Evolutionary conservation across 2,888 invertebrate genomes (phyloP), one percentile per base, ranked within the genome.

Genomic region (Caprella mutica): DNA sequence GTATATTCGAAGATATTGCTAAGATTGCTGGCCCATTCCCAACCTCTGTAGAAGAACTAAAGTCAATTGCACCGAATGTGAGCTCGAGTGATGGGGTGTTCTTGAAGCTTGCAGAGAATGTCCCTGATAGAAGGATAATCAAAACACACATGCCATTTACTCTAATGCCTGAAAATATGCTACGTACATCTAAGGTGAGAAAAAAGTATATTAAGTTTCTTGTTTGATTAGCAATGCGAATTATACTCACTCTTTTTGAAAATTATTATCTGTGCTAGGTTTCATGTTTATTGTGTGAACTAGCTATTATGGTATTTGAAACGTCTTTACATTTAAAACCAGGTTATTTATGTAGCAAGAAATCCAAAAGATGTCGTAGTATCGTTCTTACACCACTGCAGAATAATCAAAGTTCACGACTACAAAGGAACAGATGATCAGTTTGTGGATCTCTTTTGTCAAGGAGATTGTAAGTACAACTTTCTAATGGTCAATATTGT

Each of bases 361-460:
- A 86, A 90, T 73, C 88, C 90, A 0, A 84, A 86, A 71, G 90
- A 91, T 71, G 85, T 87, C 0, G 82, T 81, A 0, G 85, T 89
- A 0, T 90, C 90, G 0, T 88, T 81, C 72, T 91, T 83, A 68
- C 82, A 87, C 70, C 78, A 88, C 43, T 85, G 85, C 71, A 79
- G 77, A 58, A 74, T 85, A 53, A 77, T 87, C 30, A 67, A 65
- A 8, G 19, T 39, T n/a, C 85, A 87, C 48, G 73, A 80, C 0
- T 76, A 78, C 67, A 74, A 72, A 21, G 77, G 79, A 0, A 74
- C 72, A 5, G 78, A 82, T 59, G 72, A 75, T 1, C 73, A 77
- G 35, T 83, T 81, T 68, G 80, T 79, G 71, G 77, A 78, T 26
- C 76, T 80, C 1, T 83, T 82, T 66, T 24, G 24, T 14, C 9